Base-by-base conservation (phyloP, 2,888 invertebrate species). In the Folsomia manolachei region DNA sequence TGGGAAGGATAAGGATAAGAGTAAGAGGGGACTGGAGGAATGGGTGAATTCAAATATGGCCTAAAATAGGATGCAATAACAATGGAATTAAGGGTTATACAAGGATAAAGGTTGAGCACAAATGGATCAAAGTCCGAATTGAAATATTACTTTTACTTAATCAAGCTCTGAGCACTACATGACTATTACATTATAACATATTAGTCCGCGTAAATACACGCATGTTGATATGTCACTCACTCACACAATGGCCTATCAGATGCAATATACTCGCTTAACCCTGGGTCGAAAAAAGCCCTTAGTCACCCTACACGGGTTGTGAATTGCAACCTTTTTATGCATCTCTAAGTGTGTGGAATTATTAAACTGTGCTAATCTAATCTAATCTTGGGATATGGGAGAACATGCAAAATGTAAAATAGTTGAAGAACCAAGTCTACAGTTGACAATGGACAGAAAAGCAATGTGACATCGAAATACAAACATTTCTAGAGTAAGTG, bases 71-170 rank as follows among this genome's bases (percentile, higher is more conserved):
- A 39, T 39, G 39, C 39, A 39, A 9, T 39, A 4, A 39, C 7
- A 39, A 39, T 9, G 14, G 39, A 39, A 39, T 39, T 39, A 39
- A 39, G 39, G 39, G 39, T 14, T 14, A 39, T 14, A 39, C 4
- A 39, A 39, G 7, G 60, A 19, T 11, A 60, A n/a, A 60, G 60
- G 9, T 66, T 66, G 39, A 7, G 19, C 23, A 2, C 51, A 27
- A 66, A 66, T 51, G 66, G 64, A 66, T 66, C 66, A 66, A 66
- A 66, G 66, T 66, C 66, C 24, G 39, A 66, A 66, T 27, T 66
- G 66, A 66, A 66, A 52, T 66, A 66, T 66, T 51, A 66, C 19
- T 66, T 23, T 39, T 39, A n/a, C n/a, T n/a, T n/a, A 14, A 39
- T 39, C 39, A 39, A 39, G 39, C 7, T 4, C 4, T 39, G 7